Evolutionary conservation across 2,113 vertebrate genomes (phyloP).

Genomic region (Oenanthe oenanthe): DNA sequence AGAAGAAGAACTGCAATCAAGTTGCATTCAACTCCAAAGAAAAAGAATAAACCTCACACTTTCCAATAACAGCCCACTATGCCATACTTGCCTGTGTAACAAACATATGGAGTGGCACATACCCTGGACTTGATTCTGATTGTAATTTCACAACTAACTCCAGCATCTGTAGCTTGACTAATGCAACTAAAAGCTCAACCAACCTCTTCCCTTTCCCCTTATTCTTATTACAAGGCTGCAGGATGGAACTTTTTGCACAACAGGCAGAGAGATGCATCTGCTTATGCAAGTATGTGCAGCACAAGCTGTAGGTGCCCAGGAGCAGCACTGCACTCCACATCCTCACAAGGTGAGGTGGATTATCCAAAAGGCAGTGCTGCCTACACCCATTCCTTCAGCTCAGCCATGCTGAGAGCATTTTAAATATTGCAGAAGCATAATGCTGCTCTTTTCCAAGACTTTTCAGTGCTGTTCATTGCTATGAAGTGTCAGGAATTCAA

Average conservation of each 20-base stretch:
- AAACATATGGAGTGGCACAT: not conserved
- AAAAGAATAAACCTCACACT: not conserved
- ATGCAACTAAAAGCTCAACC: not conserved
- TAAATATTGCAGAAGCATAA: not conserved
- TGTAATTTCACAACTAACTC: not conserved
- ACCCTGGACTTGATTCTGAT: not conserved
- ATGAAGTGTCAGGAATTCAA: constrained; percentile 8
- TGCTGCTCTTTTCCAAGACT: not conserved
- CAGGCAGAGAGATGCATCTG: not conserved
- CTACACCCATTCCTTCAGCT: not conserved
- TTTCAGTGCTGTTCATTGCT: not conserved
- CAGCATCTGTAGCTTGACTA: not conserved
- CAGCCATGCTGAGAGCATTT: not conserved
- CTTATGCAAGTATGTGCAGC: not conserved
- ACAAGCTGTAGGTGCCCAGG: not conserved
- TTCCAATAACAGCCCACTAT: not conserved
- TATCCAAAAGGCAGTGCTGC: not conserved
- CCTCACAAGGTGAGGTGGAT: not conserved
- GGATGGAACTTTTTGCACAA: not conserved
- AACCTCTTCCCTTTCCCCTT: not conserved
- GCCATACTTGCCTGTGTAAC: not conserved
- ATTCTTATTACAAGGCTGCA: not conserved
- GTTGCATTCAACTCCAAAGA: constrained; percentile 6
- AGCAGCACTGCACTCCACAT: not conserved
- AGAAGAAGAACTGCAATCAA: constrained; percentile 24